Percentiles rank a stretch among this genome's conserved stretches.
phyloP scores from a whole-genome alignment of 2,888 invertebrate genomes.

The Amphipoea oculea region DNA sequence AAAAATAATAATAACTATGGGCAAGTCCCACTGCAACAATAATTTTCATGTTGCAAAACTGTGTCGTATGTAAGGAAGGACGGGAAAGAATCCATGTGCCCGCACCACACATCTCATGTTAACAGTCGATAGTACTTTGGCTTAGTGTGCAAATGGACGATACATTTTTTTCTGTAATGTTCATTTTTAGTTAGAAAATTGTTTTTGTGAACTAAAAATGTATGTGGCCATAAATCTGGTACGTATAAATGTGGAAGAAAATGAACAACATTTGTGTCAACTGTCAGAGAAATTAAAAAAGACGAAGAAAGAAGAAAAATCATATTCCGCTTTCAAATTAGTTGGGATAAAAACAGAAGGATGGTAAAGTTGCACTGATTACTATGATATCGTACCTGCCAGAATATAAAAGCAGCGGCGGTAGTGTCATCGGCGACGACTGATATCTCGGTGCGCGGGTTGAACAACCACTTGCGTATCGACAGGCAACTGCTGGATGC shows the following conservation, averaged over 20 bases:
- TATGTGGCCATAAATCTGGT: too few species aligned
- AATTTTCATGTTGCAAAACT: not conserved
- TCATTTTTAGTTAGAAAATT: too few species aligned
- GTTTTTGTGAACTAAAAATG: too few species aligned
- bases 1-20: not conserved
- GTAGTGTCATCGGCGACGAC: conserved; percentile 92
- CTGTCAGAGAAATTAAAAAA: too few species aligned
- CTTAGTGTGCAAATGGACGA: not conserved
- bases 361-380: not conserved
- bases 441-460: conserved; percentile 91
- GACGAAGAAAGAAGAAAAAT: not conserved
- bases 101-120: not conserved
- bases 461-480: conserved; percentile 96
- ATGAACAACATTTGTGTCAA: not conserved
- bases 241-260: not conserved
- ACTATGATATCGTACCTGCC: conserved; percentile 91
- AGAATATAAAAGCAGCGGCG: conserved; percentile 96
- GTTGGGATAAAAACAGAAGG: not conserved
- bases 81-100: not conserved
- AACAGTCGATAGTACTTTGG: not conserved
- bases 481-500: conserved; percentile 98
- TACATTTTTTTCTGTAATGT: too few species aligned
- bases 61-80: not conserved
- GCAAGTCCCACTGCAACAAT: not conserved
- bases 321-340: not conserved